Percentiles rank a stretch among this genome's conserved stretches.
These are phyloP conservation scores for Chlorops oryzae DNA, from an alignment of 1,140 invertebrate species.

Conservation along the genomic window DNA sequence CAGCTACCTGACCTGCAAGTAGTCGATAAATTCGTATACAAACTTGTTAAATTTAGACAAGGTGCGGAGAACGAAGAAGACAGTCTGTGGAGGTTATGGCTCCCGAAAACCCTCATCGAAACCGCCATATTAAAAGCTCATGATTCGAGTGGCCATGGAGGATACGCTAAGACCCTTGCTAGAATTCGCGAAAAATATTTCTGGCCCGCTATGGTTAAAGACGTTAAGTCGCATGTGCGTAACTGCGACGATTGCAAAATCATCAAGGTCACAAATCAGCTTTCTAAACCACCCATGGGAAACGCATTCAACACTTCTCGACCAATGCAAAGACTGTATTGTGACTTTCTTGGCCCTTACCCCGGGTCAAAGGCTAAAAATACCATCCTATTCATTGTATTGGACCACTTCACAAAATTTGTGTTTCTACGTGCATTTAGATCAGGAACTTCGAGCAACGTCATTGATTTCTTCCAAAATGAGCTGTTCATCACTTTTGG, in stretches of 20 bases:
- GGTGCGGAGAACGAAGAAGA: slow-evolving; percentile 1
- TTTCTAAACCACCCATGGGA: slow-evolving; percentile 2
- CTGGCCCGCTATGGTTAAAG: too few relatives aligned
- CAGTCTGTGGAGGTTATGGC: slow-evolving; percentile 2
- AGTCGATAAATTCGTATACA: too few relatives aligned
- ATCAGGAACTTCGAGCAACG: slow-evolving; percentile 1
- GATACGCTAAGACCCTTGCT: slow-evolving; percentile 1
- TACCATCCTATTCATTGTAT: slow-evolving; percentile 1
- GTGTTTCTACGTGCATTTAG: slow-evolving; percentile 3
- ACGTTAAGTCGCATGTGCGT: too few relatives aligned
- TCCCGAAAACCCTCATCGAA: not conserved
- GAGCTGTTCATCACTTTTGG: not conserved
- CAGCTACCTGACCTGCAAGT: too few relatives aligned
- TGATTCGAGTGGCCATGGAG: not conserved
- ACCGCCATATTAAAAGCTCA: not conserved
- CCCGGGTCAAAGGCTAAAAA: slow-evolving; percentile 12
- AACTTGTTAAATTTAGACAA: not conserved
- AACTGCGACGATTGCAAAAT: too few relatives aligned
- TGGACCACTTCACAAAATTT: slow-evolving; percentile 9
- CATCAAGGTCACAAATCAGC: not conserved
- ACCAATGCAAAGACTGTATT: slow-evolving; percentile 10
- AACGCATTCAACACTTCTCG: slow-evolving; percentile 1
- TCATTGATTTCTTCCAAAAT: not conserved
- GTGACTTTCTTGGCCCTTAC: slow-evolving; percentile 15
- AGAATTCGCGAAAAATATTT: too few relatives aligned